Evolutionary conservation across 2,888 invertebrate species (phyloP).

Genomic region (Danaus chrysippus): DNA sequence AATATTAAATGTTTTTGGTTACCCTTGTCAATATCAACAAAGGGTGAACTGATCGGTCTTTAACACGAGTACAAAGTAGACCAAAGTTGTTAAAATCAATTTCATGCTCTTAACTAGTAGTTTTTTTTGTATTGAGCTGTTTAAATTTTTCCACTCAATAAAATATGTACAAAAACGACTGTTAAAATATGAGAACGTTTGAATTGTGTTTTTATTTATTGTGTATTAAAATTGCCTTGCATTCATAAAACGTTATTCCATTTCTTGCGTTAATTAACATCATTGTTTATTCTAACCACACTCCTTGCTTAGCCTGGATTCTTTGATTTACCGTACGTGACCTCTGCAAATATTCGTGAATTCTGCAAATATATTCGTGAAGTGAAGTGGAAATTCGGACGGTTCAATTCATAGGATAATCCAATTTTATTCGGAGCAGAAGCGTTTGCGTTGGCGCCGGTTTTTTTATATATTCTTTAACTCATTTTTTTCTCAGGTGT

Average conservation of each 20-base stretch:
- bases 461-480: conserved; percentile 28
- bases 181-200: background rate
- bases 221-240: conserved; percentile 7
- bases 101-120: no score
- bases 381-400: conserved; percentile 47
- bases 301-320: conserved; percentile 10
- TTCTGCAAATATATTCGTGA: conserved; percentile 52
- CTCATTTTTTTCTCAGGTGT: conserved; percentile 1
- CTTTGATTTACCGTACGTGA: conserved; percentile 44
- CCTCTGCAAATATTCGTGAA: conserved; percentile 48
- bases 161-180: no score
- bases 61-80: conserved; percentile 17
- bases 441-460: conserved; percentile 44
- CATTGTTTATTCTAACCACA: conserved; percentile 27
- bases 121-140: no score
- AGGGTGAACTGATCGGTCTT: conserved; percentile 26
- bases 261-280: conserved; percentile 3
- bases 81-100: background rate
- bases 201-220: background rate
- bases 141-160: no score
- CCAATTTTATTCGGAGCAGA: conserved; percentile 58
- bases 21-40: conserved; percentile 36
- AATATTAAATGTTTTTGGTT: conserved; percentile 34
- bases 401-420: no score
- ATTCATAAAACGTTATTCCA: conserved; percentile 1